Percentiles rank a stretch among this genome's conserved stretches.
Evolutionary conservation across 2,797 vertebrate genomes (phyloP).

Genomic region (Hafferia zeledoni): DNA sequence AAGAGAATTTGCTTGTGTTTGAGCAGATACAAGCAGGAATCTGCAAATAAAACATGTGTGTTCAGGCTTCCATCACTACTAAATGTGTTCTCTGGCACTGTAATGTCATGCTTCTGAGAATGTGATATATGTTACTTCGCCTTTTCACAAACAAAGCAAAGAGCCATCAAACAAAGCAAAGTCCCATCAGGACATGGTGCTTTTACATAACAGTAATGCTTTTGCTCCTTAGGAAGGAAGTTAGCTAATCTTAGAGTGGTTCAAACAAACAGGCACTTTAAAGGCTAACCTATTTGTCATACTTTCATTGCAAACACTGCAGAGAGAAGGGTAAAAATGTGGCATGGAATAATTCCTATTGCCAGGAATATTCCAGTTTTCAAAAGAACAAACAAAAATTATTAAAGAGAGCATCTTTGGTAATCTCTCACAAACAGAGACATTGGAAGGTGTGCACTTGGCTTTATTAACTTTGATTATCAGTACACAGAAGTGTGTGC

Average conservation of each 20-base stretch:
- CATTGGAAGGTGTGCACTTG: neutral
- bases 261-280: neutral
- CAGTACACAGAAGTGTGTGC: constrained; percentile 46
- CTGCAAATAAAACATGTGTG: neutral
- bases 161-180: neutral
- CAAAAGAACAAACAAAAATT: neutral
- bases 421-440: neutral
- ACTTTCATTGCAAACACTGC: neutral
- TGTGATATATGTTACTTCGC: neutral
- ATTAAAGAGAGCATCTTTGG: neutral
- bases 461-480: constrained; percentile 34
- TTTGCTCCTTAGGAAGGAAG: neutral
- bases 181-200: neutral
- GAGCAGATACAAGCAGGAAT: neutral
- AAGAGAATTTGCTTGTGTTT: neutral
- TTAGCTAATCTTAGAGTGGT: neutral
- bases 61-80: neutral
- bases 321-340: neutral
- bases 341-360: neutral
- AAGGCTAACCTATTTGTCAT: neutral
- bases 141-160: neutral
- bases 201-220: neutral
- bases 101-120: neutral
- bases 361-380: neutral
- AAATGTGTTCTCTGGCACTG: neutral